Evolutionary conservation across 2,888 invertebrate genomes (phyloP).

Genomic region (Odontothrips loti): DNA sequence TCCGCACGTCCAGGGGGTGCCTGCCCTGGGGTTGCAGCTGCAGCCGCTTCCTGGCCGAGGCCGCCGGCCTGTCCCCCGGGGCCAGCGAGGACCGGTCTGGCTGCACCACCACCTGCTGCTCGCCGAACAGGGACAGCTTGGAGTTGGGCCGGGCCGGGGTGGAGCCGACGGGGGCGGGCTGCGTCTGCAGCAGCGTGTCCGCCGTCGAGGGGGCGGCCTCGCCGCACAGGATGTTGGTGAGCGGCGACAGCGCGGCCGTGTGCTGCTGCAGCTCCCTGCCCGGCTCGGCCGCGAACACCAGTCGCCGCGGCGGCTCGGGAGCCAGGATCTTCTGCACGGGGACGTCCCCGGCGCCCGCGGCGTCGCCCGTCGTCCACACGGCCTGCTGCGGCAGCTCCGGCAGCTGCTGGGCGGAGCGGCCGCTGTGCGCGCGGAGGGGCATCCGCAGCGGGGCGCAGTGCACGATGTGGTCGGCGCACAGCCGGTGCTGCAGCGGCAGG

Average conservation of each 20-base stretch:
- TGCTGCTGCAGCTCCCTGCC: constrained; percentile 32
- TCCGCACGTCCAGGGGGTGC: constrained; percentile 34
- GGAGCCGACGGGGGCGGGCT: constrained; percentile 15
- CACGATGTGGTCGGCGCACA: constrained; percentile 36
- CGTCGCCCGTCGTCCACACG: constrained; percentile 31
- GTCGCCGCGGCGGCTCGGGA: constrained; percentile 40
- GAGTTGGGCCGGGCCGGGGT: neutral
- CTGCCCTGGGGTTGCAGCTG: constrained; percentile 11
- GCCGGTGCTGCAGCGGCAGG: constrained; percentile 38
- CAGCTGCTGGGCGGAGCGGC: constrained; percentile 33
- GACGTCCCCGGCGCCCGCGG: constrained; percentile 33
- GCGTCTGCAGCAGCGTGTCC: constrained; percentile 13
- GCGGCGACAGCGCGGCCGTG: constrained; percentile 33
- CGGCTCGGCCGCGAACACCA: constrained; percentile 41
- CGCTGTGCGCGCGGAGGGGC: constrained; percentile 28
- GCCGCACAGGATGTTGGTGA: neutral
- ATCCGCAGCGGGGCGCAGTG: constrained; percentile 33
- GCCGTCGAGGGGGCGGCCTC: constrained; percentile 12
- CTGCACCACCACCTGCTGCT: constrained; percentile 29
- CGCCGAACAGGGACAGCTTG: constrained; percentile 24
- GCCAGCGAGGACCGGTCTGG: constrained; percentile 27
- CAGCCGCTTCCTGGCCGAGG: neutral
- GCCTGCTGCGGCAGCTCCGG: constrained; percentile 28
- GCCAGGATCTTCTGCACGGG: constrained; percentile 39
- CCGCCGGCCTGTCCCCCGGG: constrained; percentile 28